phyloP scores from a whole-genome alignment of 2,113 vertebrate genomes.

The Falco punctatus region DNA sequence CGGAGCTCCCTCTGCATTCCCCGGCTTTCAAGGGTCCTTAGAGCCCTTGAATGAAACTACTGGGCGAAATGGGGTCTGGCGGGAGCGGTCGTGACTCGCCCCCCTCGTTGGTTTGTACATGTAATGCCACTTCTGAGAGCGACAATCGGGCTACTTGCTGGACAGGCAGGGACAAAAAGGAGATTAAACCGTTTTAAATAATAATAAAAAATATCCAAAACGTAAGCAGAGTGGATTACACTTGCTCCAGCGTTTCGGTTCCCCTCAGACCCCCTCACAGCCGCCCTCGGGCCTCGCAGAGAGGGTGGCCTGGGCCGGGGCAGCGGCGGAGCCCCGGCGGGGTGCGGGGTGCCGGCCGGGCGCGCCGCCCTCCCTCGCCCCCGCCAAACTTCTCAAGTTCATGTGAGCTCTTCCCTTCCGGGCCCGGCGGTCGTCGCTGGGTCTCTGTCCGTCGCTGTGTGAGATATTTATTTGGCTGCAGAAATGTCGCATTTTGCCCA shows the following conservation, averaged over 20 bases:
- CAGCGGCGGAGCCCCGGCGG: neutral
- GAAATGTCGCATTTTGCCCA: neutral
- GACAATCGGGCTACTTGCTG: conserved; percentile 73
- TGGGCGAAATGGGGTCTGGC: conserved; percentile 74
- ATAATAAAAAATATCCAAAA: conserved; percentile 58
- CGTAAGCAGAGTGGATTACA: conserved; percentile 61
- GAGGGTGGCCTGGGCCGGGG: neutral
- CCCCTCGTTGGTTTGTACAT: conserved; percentile 64
- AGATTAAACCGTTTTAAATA: conserved; percentile 76
- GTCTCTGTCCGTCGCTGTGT: neutral
- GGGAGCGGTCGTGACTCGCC: conserved; percentile 56
- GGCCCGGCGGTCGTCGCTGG: neutral
- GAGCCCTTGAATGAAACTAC: conserved; percentile 78
- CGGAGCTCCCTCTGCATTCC: conserved; percentile 58
- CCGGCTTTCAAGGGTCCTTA: conserved; percentile 75
- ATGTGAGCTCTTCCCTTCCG: neutral
- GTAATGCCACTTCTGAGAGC: conserved; percentile 77
- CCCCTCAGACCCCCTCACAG: neutral
- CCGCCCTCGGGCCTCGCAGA: neutral
- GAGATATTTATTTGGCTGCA: neutral
- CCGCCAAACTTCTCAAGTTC: neutral
- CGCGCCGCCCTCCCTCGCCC: neutral
- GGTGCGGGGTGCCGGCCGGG: neutral
- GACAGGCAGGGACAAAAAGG: conserved; percentile 73
- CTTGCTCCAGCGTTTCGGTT: conserved; percentile 1